Base-by-base conservation (phyloP, 2,797 vertebrate species). In the Epinephelus malabaricus region DNA sequence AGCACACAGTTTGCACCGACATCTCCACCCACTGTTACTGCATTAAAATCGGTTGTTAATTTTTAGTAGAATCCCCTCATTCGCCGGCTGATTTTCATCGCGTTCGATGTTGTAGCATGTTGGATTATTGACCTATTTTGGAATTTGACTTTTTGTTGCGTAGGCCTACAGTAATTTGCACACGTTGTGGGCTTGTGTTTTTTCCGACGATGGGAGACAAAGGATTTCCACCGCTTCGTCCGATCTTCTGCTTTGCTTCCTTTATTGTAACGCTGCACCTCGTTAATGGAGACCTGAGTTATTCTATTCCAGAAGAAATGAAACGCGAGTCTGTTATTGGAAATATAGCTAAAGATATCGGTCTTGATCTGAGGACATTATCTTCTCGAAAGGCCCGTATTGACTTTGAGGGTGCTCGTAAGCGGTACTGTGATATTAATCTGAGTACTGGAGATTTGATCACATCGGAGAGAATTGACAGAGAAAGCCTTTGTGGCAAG, bases 301-400 rank as follows among this genome's bases (percentile, higher is more conserved):
- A 86, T 79, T 89, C 79, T 38, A 3, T 91, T 40, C 74, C 73
- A 14, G 88, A 92, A 5, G 92, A 92, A 61, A 76, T 86, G 79
- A 89, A 86, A 74, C 70, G 60, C 4, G 79, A 69, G 0, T 85
- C 85, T 19, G 56, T 88, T 2, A 74, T 92, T 65, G 88, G 88
- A 69, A 90, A 88, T 79, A 25, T 85, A 6, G 90, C 92, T 19
- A 93, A 92, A 21, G 93, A 95, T 83, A 85, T 95, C 5, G 82
- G 85, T 21, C 12, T 95, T 45, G 81, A 89, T 12, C 18, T 73
- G 2, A 78, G 59, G 21, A 67, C 64, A 1, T 55, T 94, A 11
- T 71, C 87, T 4, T 75, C 55, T 0, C 73, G 93, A 4, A 88
- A 91, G 17, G 88, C 40, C 40, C 40, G 40, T 3, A 2, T 43